Conservation (phyloP, 2,888 invertebrate genomes). For the Caenorhabditis japonica region DNA sequence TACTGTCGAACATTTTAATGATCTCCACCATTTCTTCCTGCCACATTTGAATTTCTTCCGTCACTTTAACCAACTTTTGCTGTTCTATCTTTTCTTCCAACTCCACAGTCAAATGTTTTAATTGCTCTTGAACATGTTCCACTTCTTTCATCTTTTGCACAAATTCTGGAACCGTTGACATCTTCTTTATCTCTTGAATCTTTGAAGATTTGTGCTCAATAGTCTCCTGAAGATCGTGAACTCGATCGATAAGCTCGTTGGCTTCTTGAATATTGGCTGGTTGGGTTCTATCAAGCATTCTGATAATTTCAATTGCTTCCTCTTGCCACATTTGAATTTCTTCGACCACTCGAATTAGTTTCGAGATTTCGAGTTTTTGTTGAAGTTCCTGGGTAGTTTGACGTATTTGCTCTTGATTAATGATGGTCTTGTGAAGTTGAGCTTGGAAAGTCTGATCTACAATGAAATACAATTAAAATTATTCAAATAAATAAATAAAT, state of each 20-base stretch:
- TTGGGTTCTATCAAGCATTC: conserved; percentile 46
- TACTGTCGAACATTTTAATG: conserved; percentile 53
- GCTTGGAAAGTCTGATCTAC: conserved; percentile 50
- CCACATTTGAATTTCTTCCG: conserved; percentile 57
- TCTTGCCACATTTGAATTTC: conserved; percentile 69
- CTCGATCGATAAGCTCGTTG: conserved; percentile 49
- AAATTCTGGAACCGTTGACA: conserved; percentile 49
- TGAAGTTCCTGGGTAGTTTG: conserved; percentile 38
- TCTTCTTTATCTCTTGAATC: conserved; percentile 46
- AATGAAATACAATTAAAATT: background rate
- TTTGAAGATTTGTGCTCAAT: conserved; percentile 49
- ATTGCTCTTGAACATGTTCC: conserved; percentile 48
- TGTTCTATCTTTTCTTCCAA: conserved; percentile 48
- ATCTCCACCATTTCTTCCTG: conserved; percentile 56
- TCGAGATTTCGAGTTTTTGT: conserved; percentile 40
- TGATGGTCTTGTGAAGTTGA: conserved; percentile 47
- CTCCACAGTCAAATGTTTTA: conserved; percentile 44
- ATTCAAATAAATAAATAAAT: background rate
- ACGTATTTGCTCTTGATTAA: conserved; percentile 45
- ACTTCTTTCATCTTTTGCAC: conserved; percentile 51
- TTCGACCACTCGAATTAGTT: conserved; percentile 54
- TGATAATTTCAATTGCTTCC: conserved; percentile 62
- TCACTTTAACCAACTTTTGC: conserved; percentile 46
- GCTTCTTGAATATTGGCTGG: conserved; percentile 52
- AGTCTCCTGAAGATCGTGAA: conserved; percentile 56